phyloP scores from a whole-genome alignment of 2,797 vertebrate species.

The Myotis pilosus region DNA sequence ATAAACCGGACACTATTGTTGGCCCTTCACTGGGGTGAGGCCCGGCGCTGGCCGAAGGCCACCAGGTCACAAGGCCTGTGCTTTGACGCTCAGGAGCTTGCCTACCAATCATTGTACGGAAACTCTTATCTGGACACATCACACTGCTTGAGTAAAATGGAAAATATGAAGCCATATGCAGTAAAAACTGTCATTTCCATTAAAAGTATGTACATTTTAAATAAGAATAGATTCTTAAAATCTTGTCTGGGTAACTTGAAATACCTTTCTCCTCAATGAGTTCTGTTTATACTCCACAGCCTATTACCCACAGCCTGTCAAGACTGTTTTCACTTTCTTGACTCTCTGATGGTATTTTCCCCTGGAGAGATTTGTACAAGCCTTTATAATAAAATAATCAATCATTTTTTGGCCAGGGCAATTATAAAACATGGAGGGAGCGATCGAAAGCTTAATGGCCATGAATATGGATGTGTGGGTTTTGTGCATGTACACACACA shows the following conservation, averaged over 20 bases:
- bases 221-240: not conserved
- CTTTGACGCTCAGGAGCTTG: not conserved
- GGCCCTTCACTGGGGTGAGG: fast-evolving
- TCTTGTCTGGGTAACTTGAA: not conserved
- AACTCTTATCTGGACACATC: not conserved
- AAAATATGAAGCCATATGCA: not conserved
- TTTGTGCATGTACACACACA: no score
- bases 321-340: not conserved
- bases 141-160: not conserved
- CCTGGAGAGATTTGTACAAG: not conserved
- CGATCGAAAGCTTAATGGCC: not conserved
- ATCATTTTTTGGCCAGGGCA: not conserved
- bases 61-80: fast-evolving
- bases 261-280: not conserved
- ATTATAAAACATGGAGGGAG: not conserved
- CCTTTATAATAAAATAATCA: not conserved
- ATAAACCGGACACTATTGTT: not conserved
- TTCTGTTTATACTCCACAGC: not conserved
- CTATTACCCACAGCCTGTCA: not conserved
- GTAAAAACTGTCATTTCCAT: not conserved
- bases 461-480: no score
- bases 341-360: not conserved
- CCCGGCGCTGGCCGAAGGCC: fast-evolving
- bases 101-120: fast-evolving
- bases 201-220: not conserved